Conservation (phyloP, 2,113 vertebrate genomes). For the Sturnira hondurensis region DNA sequence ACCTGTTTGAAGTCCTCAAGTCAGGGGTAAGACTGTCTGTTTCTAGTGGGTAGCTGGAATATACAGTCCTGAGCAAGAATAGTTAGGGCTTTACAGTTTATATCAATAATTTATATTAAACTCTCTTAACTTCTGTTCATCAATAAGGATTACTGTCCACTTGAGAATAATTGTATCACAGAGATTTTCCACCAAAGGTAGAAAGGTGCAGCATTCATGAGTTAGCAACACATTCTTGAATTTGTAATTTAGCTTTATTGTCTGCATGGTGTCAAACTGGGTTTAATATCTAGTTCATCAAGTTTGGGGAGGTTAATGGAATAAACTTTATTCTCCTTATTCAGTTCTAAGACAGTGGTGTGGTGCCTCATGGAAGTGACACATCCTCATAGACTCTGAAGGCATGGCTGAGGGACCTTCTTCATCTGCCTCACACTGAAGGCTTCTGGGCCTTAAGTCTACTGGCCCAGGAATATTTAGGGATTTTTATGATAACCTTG, state of each 20-base stretch:
- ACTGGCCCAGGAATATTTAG: background rate
- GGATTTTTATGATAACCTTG: background rate
- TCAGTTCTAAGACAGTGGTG: background rate
- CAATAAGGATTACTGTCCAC: background rate
- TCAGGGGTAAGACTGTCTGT: background rate
- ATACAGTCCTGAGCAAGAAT: background rate
- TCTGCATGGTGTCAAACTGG: background rate
- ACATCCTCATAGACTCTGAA: background rate
- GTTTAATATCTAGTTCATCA: background rate
- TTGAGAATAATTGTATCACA: background rate
- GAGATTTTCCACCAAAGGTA: background rate
- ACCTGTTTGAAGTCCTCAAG: conserved; percentile 45
- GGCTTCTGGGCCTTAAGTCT: background rate
- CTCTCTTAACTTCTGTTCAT: background rate
- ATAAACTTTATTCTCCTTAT: background rate
- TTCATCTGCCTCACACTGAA: background rate
- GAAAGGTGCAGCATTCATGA: background rate
- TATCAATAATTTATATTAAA: background rate
- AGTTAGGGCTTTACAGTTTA: background rate
- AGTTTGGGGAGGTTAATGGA: background rate
- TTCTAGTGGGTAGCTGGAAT: background rate
- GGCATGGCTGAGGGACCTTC: background rate
- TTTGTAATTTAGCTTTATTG: background rate
- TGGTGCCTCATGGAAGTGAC: background rate
- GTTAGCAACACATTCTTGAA: background rate